Evolutionary conservation across 2,888 invertebrate genomes (phyloP), one percentile per base, ranked within the genome.

Genomic region (Hymenopus coronatus): DNA sequence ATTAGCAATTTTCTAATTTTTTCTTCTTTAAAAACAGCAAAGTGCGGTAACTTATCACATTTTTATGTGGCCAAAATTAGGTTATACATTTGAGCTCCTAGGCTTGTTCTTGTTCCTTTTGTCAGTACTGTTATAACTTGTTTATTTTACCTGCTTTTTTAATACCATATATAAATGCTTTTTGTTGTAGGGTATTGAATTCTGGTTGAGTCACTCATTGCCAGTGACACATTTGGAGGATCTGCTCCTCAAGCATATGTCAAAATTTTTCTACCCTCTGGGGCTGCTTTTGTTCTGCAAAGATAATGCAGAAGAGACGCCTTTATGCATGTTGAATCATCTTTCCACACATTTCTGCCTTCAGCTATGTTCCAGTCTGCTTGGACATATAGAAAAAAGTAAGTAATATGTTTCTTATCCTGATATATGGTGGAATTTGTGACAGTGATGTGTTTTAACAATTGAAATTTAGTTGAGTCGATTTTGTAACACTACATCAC

Each of bases 241-340:
- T 6, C 93, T 95, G 6, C 93, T 96, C 88, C 92, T 94, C 27
- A 94, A 95, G 90, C 94, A 95, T 89, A 94, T 95, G 93, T 93
- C 94, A 90, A 93, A 93, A 83, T 90, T 90, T 83, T 91, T 90
- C 88, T 90, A 90, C n/a, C 91, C 91, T 25, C 88, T 91, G 83
- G 91, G 91, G 81, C 88, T 91, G 81, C 89, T 91, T 83, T 84
- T 91, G 28, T 90, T 91, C 83, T 90, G 91, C 54, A 88, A 88
- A 40, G 54, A 54, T 54, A 82, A 88, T 15, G 30, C 40, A 82
- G 54, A 83, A n/a, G 70, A 30, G 27, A 81, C 40, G 28, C 46
- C 89, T 25, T 46, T 30, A 14, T 70, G 88, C 33, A 88, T 91
- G 28, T 83, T 91, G 30, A 88, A 90, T 81, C 90, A 90, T 28